Percentiles rank a stretch among this genome's conserved stretches.
Evolutionary conservation across 2,888 invertebrate species (phyloP).

Genomic region (Athrips mouffetella): DNA sequence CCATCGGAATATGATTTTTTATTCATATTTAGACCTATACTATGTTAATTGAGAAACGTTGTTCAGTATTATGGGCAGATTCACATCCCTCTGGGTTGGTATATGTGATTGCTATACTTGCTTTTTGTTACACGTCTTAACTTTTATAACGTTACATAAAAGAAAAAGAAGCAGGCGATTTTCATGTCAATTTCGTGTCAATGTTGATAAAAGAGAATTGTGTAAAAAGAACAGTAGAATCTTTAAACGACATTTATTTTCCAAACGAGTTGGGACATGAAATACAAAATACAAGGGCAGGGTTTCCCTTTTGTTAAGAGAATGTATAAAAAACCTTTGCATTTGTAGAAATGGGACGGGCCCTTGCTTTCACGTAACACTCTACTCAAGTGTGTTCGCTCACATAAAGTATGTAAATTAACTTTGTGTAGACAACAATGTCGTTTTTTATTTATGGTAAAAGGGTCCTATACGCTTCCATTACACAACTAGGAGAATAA

Average conservation of each 20-base stretch:
- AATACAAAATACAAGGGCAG: not conserved
- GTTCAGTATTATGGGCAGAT: too few species aligned
- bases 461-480: not conserved
- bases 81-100: too few species aligned
- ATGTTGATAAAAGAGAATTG: not conserved
- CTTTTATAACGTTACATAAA: too few species aligned
- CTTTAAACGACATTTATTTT: not conserved
- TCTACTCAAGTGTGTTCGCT: not conserved
- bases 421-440: conserved; percentile 6
- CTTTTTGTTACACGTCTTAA: too few species aligned
- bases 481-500: not conserved
- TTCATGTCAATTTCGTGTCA: too few species aligned
- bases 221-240: not conserved
- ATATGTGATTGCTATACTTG: too few species aligned
- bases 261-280: not conserved
- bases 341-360: not conserved
- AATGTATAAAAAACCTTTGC: too few species aligned
- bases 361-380: not conserved
- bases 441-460: conserved; percentile 7
- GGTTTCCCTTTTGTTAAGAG: not conserved
- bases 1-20: too few species aligned
- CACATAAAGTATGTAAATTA: conserved; percentile 9
- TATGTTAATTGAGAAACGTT: too few species aligned
- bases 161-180: too few species aligned
- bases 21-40: too few species aligned